phyloP scores from a whole-genome alignment of 2,797 vertebrate species.

The Perodicticus potto region DNA sequence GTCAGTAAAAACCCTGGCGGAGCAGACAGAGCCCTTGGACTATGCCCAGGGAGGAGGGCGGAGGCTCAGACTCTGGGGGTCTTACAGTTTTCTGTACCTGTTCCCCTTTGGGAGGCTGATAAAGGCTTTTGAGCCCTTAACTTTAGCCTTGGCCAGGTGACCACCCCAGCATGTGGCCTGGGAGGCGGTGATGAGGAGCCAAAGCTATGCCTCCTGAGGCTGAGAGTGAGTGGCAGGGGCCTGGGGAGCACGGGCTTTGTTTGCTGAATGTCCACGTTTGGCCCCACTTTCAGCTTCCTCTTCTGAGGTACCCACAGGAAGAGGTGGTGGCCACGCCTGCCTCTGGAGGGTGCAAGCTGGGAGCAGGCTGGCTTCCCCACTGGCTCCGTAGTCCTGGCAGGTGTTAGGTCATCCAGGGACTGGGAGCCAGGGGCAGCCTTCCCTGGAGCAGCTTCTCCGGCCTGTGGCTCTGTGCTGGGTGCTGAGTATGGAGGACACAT shows the following conservation, averaged over 20 bases:
- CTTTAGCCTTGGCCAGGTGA: neutral
- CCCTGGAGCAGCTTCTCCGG: too few species aligned
- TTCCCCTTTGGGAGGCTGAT: neutral
- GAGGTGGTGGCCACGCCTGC: neutral
- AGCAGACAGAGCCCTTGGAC: neutral
- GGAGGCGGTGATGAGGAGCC: neutral
- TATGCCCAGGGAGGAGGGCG: too few species aligned
- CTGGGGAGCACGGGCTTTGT: neutral
- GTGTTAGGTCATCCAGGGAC: neutral
- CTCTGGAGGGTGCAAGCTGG: neutral
- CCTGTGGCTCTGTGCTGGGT: too few species aligned
- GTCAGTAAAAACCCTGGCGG: neutral
- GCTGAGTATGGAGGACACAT: neutral
- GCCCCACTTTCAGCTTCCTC: neutral
- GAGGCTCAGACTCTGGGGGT: neutral
- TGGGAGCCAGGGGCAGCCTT: neutral
- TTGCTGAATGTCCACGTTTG: neutral
- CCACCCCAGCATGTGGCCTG: fast-evolving
- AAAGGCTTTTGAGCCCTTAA: neutral
- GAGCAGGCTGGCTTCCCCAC: neutral
- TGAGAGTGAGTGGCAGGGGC: fast-evolving
- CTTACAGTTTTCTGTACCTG: neutral
- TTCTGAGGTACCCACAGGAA: neutral
- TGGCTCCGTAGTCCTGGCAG: too few species aligned
- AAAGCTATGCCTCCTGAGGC: neutral